Base-by-base conservation (phyloP, 1,140 invertebrate genomes). In the Drosophila mojavensis region DNA sequence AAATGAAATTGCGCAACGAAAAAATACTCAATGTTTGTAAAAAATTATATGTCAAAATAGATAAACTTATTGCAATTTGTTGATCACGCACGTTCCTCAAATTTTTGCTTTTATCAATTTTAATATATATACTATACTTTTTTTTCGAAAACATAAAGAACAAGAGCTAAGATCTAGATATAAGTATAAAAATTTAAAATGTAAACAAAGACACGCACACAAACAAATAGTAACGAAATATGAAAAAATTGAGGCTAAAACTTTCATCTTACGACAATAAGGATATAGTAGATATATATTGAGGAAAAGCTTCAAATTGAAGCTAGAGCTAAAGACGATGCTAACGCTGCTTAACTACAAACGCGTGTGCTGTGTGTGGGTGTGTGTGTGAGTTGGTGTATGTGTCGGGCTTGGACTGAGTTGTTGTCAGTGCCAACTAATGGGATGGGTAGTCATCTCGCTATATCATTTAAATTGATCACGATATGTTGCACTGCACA, bases 401-500 rank as follows among this genome's bases (percentile, higher is more conserved):
- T 53, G 58, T 48, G 9, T 43, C 30, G 60, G 47, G 53, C 51
- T 56, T 15, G 7, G 9, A 9, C 1, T 33, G 30, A 60, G 20
- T 20, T 41, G 47, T 50, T 66, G 67, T 79, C 66, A 83, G 33
- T 83, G 78, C 83, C 83, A 86, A 50, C 65, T 65, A 39, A 73
- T 74, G 30, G 75, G 55, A 45, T 47, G 63, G 54, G 58, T 47
- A 76, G 45, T 20, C 80, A 41, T 80, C 73, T 60, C 58, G 15
- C 15, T 47, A 89, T 91, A 90, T 91, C 83, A 86, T 88, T 91
- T 91, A 48, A 91, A 81, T 69, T 91, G 90, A 56, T 90, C 84
- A 59, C 78, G 84, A 51, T 85, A 92, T 28, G 82, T 82, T 66
- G 96, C 95, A 4, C 53, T 69, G 65, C 65, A 74, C 71, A 96